These are phyloP conservation scores for Hemistola chrysoprasaria DNA, from an alignment of 2,888 invertebrate genomes.

Conservation along the genomic window DNA sequence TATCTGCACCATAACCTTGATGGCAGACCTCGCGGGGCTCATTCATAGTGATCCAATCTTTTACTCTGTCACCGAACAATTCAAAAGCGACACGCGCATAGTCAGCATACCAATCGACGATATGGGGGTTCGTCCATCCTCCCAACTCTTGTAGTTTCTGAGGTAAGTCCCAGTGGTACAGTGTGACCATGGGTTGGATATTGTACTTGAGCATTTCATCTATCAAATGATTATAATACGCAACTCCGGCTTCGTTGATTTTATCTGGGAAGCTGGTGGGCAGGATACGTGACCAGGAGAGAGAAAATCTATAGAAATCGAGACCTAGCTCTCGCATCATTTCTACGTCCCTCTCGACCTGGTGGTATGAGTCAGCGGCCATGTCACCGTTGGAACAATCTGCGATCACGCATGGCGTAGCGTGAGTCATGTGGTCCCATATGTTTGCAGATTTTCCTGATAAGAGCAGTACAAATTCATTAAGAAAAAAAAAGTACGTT, in stretches of 20 bases:
- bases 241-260: conserved; percentile 74
- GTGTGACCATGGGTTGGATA: conserved; percentile 82
- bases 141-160: conserved; percentile 76
- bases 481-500: too few species aligned
- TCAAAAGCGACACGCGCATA: conserved; percentile 64
- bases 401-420: conserved; percentile 60
- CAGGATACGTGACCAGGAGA: conserved; percentile 84
- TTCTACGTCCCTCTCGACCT: conserved; percentile 78
- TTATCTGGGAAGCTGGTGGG: conserved; percentile 78
- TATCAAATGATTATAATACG: conserved; percentile 69
- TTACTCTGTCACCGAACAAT: conserved; percentile 70
- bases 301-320: conserved; percentile 79
- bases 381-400: conserved; percentile 82
- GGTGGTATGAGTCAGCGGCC: conserved; percentile 83
- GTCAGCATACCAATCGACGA: conserved; percentile 68
- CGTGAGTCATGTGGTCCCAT: conserved; percentile 84
- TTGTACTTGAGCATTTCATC: conserved; percentile 79
- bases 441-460: conserved; percentile 80
- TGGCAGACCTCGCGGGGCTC: conserved; percentile 66
- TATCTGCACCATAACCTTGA: conserved; percentile 60
- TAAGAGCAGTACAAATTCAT: too few species aligned
- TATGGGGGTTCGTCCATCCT: conserved; percentile 70
- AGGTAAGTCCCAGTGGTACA: conserved; percentile 80
- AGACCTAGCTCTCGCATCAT: conserved; percentile 68
- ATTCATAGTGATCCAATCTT: conserved; percentile 81